A percentile compares a stretch with the other conserved stretches of the same genome.
phyloP scores from a whole-genome alignment of 1,140 invertebrate species.

The Drosophila kepulauana region DNA sequence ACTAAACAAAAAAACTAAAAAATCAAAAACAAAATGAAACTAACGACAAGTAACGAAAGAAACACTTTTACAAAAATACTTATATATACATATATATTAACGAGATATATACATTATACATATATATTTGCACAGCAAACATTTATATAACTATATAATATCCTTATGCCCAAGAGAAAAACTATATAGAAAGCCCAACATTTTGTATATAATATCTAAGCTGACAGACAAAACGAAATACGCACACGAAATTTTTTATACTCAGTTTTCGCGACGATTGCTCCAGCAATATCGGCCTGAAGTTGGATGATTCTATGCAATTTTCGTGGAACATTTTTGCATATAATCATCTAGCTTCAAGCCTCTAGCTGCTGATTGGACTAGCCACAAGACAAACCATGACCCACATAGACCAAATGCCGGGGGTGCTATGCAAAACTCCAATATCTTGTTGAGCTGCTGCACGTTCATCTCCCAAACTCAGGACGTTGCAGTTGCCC shows the following conservation, averaged over 20 bases:
- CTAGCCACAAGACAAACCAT: constrained; percentile 68
- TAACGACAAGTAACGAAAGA: constrained; percentile 77
- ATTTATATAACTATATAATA: constrained; percentile 75
- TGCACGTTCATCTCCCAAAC: constrained; percentile 65
- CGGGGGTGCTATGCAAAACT: constrained; percentile 2
- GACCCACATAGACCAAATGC: constrained; percentile 78
- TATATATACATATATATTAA: constrained; percentile 48
- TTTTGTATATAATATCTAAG: constrained; percentile 77
- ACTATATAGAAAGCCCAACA: constrained; percentile 54
- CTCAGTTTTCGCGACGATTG: constrained; percentile 39
- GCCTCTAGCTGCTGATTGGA: neutral
- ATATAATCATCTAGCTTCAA: neutral
- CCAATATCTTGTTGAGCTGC: neutral
- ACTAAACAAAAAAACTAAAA: constrained; percentile 29
- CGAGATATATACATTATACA: constrained; percentile 80
- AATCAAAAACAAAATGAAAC: constrained; percentile 49
- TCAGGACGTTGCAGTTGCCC: constrained; percentile 20
- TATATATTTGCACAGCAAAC: constrained; percentile 81
- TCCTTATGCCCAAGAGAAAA: constrained; percentile 54
- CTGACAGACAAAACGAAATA: constrained; percentile 62
- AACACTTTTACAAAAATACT: constrained; percentile 68
- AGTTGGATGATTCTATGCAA: constrained; percentile 10
- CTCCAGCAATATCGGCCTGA: neutral
- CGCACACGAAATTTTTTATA: constrained; percentile 75
- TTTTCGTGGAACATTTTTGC: constrained; percentile 78